Evolutionary conservation across 2,113 vertebrate species (phyloP).

Genomic region (Odocoileus hemionus): DNA sequence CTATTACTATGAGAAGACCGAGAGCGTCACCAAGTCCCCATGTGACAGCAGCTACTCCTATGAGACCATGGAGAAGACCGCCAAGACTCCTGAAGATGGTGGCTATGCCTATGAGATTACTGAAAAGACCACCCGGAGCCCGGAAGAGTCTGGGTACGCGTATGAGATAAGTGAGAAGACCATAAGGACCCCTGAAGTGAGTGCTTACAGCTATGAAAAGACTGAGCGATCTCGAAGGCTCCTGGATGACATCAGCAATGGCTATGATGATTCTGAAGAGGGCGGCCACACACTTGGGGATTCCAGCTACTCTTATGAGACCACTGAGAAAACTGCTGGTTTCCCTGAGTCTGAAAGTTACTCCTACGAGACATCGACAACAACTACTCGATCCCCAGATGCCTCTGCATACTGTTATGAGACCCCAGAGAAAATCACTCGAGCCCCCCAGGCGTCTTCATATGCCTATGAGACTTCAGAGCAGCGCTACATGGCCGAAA

Average conservation of each 20-base stretch:
- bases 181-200: slow-evolving; percentile 55
- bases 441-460: slow-evolving; percentile 65
- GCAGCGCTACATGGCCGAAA: slow-evolving; percentile 77
- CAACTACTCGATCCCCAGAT: slow-evolving; percentile 63
- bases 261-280: slow-evolving; percentile 70
- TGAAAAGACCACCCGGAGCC: slow-evolving; percentile 71
- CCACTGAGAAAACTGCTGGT: slow-evolving; percentile 65
- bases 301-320: slow-evolving; percentile 74
- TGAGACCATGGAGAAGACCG: slow-evolving; percentile 69
- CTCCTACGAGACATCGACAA: slow-evolving; percentile 63
- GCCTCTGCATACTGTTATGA: slow-evolving; percentile 72
- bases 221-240: slow-evolving; percentile 57
- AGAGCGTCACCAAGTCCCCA: slow-evolving; percentile 44
- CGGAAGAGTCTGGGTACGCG: slow-evolving; percentile 61
- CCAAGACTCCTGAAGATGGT: slow-evolving; percentile 69
- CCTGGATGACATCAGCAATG: slow-evolving; percentile 73
- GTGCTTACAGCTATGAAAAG: slow-evolving; percentile 68
- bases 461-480: slow-evolving; percentile 79
- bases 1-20: slow-evolving; percentile 77
- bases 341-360: slow-evolving; percentile 72
- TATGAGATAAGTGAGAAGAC: slow-evolving; percentile 66
- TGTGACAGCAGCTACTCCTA: slow-evolving; percentile 73
- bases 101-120: slow-evolving; percentile 68
- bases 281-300: slow-evolving; percentile 67
- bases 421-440: slow-evolving; percentile 56